phyloP scores from a whole-genome alignment of 2,797 vertebrate species.

The Helarctos malayanus region DNA sequence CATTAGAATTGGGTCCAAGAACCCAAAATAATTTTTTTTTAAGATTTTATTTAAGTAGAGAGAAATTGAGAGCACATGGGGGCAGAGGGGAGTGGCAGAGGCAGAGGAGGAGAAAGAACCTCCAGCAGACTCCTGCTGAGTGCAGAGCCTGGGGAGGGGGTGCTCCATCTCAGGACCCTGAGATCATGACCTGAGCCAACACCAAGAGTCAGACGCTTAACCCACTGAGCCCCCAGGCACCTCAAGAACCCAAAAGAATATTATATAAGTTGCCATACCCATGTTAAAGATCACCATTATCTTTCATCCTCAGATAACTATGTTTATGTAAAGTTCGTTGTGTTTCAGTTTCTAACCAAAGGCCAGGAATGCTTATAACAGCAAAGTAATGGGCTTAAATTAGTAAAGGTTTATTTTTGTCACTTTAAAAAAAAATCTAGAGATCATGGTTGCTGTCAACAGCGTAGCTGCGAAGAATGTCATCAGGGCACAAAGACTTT shows the following conservation, averaged over 20 bases:
- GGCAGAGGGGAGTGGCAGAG: background rate
- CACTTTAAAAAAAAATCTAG: background rate
- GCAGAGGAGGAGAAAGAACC: background rate
- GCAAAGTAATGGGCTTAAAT: background rate
- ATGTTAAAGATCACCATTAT: background rate
- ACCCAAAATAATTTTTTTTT: background rate
- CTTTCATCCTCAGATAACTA: background rate
- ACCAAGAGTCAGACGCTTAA: background rate
- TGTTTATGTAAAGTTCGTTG: background rate
- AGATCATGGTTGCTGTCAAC: background rate
- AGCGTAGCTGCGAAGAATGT: background rate
- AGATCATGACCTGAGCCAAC: background rate
- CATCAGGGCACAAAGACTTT: background rate
- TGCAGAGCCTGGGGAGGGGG: too few species aligned
- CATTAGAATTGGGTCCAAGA: background rate
- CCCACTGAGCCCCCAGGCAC: background rate
- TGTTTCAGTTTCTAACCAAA: background rate
- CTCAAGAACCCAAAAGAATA: background rate
- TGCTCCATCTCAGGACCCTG: background rate
- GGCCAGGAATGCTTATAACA: background rate
- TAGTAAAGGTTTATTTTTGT: background rate
- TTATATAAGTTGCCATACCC: background rate
- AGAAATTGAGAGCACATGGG: too few species aligned
- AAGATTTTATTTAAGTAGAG: background rate
- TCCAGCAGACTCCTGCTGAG: background rate